Conservation (phyloP, 2,113 vertebrate genomes). For the Laticauda laticaudata region DNA sequence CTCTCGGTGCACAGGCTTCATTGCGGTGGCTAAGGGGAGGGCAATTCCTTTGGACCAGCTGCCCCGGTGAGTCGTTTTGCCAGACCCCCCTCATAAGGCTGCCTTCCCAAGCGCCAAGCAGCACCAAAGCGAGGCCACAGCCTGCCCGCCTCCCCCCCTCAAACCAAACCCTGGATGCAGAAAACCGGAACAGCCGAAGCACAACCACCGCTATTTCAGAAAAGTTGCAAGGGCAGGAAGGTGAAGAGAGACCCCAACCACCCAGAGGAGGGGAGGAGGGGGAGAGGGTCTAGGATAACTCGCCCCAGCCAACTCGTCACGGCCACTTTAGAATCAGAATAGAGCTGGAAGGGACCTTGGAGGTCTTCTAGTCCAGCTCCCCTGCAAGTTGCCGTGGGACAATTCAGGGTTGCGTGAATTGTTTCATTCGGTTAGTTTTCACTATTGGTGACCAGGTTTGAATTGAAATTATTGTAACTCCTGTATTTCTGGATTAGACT, state of each 20-base stretch:
- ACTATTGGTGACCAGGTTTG: not conserved
- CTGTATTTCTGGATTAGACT: not conserved
- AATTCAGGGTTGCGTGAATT: not conserved
- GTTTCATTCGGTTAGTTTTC: not conserved
- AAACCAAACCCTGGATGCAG: not conserved
- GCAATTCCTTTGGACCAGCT: not conserved
- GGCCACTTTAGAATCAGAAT: not conserved
- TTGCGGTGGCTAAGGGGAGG: not conserved
- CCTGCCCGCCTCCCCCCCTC: not conserved
- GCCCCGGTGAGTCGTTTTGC: not conserved
- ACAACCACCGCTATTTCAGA: not conserved
- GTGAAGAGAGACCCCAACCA: not conserved
- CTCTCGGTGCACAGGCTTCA: not conserved
- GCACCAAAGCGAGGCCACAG: not conserved
- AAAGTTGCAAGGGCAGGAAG: not conserved
- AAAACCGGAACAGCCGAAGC: not conserved
- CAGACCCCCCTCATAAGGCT: not conserved
- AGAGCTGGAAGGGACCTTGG: too few species aligned
- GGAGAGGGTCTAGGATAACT: not conserved
- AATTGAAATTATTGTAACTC: rapidly evolving
- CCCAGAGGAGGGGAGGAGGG: not conserved
- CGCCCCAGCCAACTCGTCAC: not conserved
- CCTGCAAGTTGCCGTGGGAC: not conserved
- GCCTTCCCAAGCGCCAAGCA: not conserved
- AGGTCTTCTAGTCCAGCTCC: too few species aligned